Conservation (phyloP, 2,888 invertebrate species). For the Nymphalis c-album region DNA sequence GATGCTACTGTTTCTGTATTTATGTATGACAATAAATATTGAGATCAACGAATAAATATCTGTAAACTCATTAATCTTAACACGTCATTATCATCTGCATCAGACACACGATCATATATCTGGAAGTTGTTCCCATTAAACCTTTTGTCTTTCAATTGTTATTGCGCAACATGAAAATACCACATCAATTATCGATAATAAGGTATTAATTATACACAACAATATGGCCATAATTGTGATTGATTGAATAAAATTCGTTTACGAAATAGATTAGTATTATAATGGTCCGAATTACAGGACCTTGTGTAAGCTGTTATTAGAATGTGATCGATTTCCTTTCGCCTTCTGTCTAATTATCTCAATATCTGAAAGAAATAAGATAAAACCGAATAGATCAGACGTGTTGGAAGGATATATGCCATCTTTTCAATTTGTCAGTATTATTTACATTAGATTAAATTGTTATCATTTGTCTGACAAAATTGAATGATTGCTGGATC, state of each 20-base stretch:
- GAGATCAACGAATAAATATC: too few relatives aligned
- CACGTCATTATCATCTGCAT: not conserved
- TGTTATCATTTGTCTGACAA: too few relatives aligned
- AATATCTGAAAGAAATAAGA: not conserved
- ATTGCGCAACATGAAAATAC: conserved; percentile 5
- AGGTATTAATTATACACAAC: conserved; percentile 27
- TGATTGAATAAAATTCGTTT: conserved; percentile 33
- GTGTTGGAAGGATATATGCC: not conserved
- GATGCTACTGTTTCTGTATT: too few relatives aligned
- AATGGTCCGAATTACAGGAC: conserved; percentile 33
- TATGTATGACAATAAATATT: too few relatives aligned
- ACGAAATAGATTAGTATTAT: conserved; percentile 28
- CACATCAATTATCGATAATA: conserved; percentile 14
- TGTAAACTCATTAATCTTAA: not conserved
- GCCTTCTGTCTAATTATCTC: conserved; percentile 17
- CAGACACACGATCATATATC: not conserved
- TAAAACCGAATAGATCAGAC: not conserved
- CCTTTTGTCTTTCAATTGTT: conserved; percentile 2
- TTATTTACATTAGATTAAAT: too few relatives aligned
- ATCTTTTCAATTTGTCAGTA: not conserved
- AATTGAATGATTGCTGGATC: too few relatives aligned
- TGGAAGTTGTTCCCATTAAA: not conserved
- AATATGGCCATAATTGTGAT: conserved; percentile 29
- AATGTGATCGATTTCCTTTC: conserved; percentile 39
- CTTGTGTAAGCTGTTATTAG: conserved; percentile 37